Percentiles rank a stretch among this genome's conserved stretches.
These are phyloP conservation scores for Diadromus collaris DNA, from an alignment of 2,888 invertebrate genomes.

Conservation along the genomic window DNA sequence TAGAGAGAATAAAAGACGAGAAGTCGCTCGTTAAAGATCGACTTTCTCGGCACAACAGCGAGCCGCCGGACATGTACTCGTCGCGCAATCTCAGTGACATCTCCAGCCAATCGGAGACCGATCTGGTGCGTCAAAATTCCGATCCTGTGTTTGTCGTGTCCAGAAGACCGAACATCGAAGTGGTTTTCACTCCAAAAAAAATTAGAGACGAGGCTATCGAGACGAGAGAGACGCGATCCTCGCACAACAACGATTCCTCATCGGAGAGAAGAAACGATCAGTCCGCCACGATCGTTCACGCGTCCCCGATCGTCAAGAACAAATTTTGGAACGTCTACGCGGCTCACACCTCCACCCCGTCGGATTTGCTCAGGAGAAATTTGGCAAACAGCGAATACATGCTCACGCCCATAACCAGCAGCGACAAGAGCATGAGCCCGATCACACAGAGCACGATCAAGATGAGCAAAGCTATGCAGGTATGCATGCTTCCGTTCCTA, in stretches of 20 bases:
- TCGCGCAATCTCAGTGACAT: slow-evolving; percentile 55
- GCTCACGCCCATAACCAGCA: slow-evolving; percentile 81
- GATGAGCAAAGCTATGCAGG: slow-evolving; percentile 95
- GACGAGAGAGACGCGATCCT: slow-evolving; percentile 11
- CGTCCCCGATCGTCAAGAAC: slow-evolving; percentile 71
- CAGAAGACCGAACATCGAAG: slow-evolving; percentile 60
- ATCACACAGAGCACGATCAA: slow-evolving; percentile 93
- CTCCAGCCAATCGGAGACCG: slow-evolving; percentile 34
- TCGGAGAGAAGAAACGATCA: slow-evolving; percentile 25
- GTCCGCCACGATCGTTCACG: slow-evolving; percentile 10
- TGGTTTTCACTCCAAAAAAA: slow-evolving; percentile 59
- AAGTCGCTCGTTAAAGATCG: slow-evolving; percentile 29
- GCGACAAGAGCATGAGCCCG: slow-evolving; percentile 92
- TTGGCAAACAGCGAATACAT: slow-evolving; percentile 76
- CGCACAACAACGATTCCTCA: slow-evolving; percentile 31
- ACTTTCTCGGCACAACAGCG: slow-evolving; percentile 72
- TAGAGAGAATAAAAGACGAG: slow-evolving; percentile 10
- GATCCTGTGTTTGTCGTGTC: slow-evolving; percentile 64
- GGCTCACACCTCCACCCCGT: slow-evolving; percentile 77
- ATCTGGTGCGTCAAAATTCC: slow-evolving; percentile 69
- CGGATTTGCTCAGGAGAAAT: slow-evolving; percentile 75
- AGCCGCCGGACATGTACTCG: slow-evolving; percentile 73
- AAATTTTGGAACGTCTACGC: slow-evolving; percentile 72
- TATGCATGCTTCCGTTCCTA: slow-evolving; percentile 79
- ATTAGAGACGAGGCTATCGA: slow-evolving; percentile 33